Conservation (phyloP, 2,888 invertebrate species). For the Tillus elongatus region DNA sequence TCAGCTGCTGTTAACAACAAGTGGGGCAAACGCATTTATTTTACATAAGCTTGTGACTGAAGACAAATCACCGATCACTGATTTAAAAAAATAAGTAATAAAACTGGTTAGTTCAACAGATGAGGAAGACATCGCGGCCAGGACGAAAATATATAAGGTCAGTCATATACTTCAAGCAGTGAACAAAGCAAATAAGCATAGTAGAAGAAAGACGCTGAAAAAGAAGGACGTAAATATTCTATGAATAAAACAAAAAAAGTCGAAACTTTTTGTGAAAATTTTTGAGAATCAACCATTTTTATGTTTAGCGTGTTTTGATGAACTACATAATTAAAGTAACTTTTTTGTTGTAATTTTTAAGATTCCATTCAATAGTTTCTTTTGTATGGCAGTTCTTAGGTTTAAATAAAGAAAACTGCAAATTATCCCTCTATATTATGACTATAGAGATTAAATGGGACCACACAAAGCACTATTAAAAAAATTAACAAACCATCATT, state of each 20-base stretch:
- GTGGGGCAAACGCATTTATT: background rate
- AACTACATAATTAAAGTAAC: background rate
- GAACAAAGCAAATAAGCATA: constrained; percentile 1
- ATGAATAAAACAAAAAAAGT: constrained; percentile 3
- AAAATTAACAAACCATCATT: background rate
- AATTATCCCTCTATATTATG: background rate
- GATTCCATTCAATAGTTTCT: no score
- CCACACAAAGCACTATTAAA: background rate
- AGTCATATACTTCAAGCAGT: background rate
- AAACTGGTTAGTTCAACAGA: background rate
- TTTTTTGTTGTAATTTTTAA: background rate
- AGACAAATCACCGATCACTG: background rate
- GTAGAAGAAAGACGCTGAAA: constrained; percentile 1
- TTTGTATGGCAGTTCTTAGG: no score
- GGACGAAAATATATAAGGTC: background rate
- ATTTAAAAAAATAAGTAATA: background rate
- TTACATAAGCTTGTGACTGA: constrained; percentile 1
- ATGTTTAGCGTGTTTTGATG: background rate
- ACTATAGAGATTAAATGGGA: background rate
- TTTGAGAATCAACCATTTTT: background rate
- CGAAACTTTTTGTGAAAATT: background rate
- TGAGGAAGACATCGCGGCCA: background rate
- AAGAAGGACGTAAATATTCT: background rate
- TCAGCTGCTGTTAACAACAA: background rate
- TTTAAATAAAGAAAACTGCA: constrained; percentile 1